phyloP scores from a whole-genome alignment of 2,888 invertebrate genomes.

The Drosophila prolongata region DNA sequence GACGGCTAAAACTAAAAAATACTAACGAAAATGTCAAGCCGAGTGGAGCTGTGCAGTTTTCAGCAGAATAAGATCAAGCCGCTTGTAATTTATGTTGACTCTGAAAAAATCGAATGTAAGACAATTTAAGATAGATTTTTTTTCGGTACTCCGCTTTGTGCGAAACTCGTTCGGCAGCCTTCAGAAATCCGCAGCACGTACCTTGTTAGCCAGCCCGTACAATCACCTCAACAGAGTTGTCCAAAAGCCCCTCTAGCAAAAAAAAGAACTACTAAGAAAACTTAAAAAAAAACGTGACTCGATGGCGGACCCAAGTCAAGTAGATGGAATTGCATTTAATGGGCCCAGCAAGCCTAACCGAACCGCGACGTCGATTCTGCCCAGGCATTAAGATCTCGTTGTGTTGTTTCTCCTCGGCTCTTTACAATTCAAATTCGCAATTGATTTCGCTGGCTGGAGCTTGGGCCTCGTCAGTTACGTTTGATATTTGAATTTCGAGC shows the following conservation, averaged over 20 bases:
- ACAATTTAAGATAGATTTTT: conserved; percentile 70
- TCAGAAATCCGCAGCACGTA: conserved; percentile 71
- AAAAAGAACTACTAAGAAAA: neutral
- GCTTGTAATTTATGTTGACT: conserved; percentile 77
- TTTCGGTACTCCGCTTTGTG: conserved; percentile 30
- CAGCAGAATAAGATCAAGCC: conserved; percentile 58
- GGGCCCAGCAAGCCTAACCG: conserved; percentile 51
- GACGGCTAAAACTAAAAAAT: conserved; percentile 7
- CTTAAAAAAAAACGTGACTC: conserved; percentile 66
- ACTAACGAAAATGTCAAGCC: conserved; percentile 33
- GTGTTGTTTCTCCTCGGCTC: conserved; percentile 32
- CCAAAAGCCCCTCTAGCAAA: conserved; percentile 18
- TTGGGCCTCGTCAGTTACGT: conserved; percentile 31
- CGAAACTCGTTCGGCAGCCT: conserved; percentile 73
- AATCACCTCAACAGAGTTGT: conserved; percentile 65
- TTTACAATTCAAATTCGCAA: conserved; percentile 63
- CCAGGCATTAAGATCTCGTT: conserved; percentile 37
- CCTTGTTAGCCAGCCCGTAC: conserved; percentile 70
- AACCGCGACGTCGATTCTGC: neutral
- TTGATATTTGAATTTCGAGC: conserved; percentile 62
- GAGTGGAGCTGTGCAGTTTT: conserved; percentile 18
- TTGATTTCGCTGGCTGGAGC: conserved; percentile 50
- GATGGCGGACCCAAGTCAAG: conserved; percentile 62
- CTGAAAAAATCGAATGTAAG: conserved; percentile 73
- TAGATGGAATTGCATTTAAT: conserved; percentile 77